Evolutionary conservation across 2,113 vertebrate species (phyloP).

Genomic region (Pluvianellus socialis): DNA sequence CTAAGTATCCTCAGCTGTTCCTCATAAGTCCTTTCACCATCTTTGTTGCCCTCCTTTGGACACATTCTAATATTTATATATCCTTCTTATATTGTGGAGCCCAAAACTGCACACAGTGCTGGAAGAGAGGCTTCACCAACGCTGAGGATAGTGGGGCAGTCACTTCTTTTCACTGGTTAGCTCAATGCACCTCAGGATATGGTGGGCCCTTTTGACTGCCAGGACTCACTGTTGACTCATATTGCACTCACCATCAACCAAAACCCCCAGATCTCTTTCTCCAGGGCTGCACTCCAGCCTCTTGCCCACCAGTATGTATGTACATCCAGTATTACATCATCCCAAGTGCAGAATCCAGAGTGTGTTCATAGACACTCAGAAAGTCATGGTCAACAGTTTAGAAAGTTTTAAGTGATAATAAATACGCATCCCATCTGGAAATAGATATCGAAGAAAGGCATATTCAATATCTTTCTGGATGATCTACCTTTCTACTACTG

Average conservation of each 20-base stretch:
- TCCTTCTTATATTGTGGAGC: neutral
- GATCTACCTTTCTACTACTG: neutral
- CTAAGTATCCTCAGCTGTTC: neutral
- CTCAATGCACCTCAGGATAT: neutral
- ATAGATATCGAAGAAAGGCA: neutral
- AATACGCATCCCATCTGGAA: neutral
- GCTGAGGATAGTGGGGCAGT: neutral
- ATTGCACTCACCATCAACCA: neutral
- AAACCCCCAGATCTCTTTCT: neutral
- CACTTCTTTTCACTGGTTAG: neutral
- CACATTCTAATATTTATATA: neutral
- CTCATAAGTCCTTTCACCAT: neutral
- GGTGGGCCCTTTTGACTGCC: neutral
- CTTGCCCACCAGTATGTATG: rapidly evolving
- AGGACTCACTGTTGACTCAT: neutral
- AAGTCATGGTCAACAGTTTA: neutral
- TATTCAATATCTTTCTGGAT: neutral
- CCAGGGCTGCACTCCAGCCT: neutral
- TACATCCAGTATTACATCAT: too few species aligned
- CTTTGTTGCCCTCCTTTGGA: neutral
- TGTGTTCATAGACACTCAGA: neutral
- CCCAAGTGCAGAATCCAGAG: neutral
- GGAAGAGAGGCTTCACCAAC: neutral
- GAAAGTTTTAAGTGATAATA: neutral
- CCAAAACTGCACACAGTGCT: neutral